Conservation (phyloP, 2,888 invertebrate species). For the Epinotia demarniana region DNA sequence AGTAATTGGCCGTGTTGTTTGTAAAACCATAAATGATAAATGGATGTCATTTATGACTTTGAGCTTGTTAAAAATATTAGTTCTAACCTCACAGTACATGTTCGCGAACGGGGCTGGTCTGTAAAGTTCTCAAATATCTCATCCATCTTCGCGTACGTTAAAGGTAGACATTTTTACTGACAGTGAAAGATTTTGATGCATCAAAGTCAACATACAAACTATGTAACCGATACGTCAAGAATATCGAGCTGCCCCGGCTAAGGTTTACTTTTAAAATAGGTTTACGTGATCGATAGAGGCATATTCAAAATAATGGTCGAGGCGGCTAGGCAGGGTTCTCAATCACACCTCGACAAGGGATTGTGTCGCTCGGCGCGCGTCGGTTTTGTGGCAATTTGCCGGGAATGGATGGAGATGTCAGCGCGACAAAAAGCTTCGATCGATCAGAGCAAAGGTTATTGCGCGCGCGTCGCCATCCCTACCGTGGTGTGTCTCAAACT, state of each 20-base stretch:
- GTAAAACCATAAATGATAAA: conserved; percentile 32
- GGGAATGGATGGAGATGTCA: conserved; percentile 81
- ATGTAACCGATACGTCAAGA: conserved; percentile 61
- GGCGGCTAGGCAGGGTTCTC: conserved; percentile 62
- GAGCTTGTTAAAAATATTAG: conserved; percentile 23
- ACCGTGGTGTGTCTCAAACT: conserved; percentile 34
- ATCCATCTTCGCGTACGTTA: conserved; percentile 48
- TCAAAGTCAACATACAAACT: conserved; percentile 52
- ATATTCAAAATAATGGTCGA: conserved; percentile 76
- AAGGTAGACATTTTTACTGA: conserved; percentile 52
- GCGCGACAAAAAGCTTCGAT: conserved; percentile 81
- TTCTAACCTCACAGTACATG: conserved; percentile 12
- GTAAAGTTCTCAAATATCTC: conserved; percentile 43
- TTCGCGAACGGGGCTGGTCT: conserved; percentile 18
- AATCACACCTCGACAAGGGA: conserved; percentile 73
- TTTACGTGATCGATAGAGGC: conserved; percentile 74
- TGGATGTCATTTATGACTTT: conserved; percentile 32
- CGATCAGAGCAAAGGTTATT: conserved; percentile 68
- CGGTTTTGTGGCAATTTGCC: conserved; percentile 75
- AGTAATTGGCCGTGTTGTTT: conserved; percentile 38
- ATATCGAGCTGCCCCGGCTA: conserved; percentile 50
- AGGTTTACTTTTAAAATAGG: conserved; percentile 57
- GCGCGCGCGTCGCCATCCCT: conserved; percentile 68
- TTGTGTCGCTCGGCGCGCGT: conserved; percentile 58
- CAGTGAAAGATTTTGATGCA: conserved; percentile 64